Base-by-base conservation (phyloP, 2,888 invertebrate genomes). In the Unio pictorum region DNA sequence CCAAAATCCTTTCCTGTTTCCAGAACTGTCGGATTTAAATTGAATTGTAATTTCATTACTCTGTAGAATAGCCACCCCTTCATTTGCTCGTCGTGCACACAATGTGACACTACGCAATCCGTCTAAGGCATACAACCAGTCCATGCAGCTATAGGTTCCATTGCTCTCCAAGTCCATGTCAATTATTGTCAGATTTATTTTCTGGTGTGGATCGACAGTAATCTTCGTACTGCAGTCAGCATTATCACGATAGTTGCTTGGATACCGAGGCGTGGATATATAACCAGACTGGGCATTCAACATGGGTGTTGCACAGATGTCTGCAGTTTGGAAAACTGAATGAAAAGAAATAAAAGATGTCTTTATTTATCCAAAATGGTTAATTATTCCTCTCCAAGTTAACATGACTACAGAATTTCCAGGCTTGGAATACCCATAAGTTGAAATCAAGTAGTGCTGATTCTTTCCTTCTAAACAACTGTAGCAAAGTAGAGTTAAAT, bases 1-100 rank as follows among this genome's bases (percentile, higher is more conserved):
- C 88, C 87, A 87, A 79, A 88, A 86, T 59, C 88, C 88, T 67
- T 86, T 87, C 68, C 81, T 82, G 30, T 69, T 76, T 7, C 65
- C 73, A n/a, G 67, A 74, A 6, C 54, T 64, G 26, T 80, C 71
- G 8, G 82, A 75, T 45, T 75, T 76, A 60, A 87, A 82, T 61
- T 74, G 72, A 18, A 88, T 79, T 23, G 83, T 75, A 7, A 87
- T 78, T 45, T 80, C 72, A 61, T 81, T 80, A 59, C 79, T 80
- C 61, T 76, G 74, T 17, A 81, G 75, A 23, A 78, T 75, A 45
- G 76, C 78, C 61, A 86, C 68, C 28, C 79, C 76, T 56, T 85
- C 81, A 62, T 85, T 84, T 45, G 78, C 77, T 8, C 86, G 78
- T 58, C 78, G 76, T 4, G 86, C 86, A 73, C 87, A 88, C 61